A percentile compares a stretch with the other conserved stretches of the same genome.
phyloP scores from a whole-genome alignment of 2,888 invertebrate genomes.

The Thalpophila matura region DNA sequence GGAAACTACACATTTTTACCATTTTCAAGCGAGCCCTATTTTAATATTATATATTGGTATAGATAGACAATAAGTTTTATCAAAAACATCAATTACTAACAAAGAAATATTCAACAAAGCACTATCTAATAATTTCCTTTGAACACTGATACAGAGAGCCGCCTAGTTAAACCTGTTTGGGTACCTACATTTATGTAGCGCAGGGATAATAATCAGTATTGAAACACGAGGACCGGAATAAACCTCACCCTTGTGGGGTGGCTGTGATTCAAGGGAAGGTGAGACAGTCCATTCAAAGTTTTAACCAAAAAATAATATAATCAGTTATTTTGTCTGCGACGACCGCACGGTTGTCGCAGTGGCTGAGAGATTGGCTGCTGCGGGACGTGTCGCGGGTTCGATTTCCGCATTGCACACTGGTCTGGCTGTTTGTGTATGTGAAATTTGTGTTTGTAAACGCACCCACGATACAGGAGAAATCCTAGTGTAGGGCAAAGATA shows the following conservation, averaged over 20 bases:
- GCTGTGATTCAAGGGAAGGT: neutral
- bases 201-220: slow-evolving; percentile 42
- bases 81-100: neutral
- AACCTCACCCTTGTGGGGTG: slow-evolving; percentile 41
- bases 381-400: no score
- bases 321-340: neutral
- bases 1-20: no score
- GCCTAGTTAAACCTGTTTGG: slow-evolving; percentile 15
- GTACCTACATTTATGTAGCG: slow-evolving; percentile 44
- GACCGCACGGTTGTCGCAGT: no score
- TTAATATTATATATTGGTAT: no score
- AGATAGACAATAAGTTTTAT: no score
- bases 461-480: neutral
- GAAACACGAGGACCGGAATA: slow-evolving; percentile 47
- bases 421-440: no score
- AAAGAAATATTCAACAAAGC: neutral
- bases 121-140: neutral
- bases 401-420: no score
- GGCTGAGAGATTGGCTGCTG: no score
- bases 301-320: neutral
- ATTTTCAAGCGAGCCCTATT: no score
- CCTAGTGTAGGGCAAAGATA: neutral
- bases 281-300: neutral
- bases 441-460: no score
- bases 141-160: neutral